A percentile compares a stretch with the other conserved stretches of the same genome.
These are phyloP conservation scores for Ahaetulla prasina DNA, from an alignment of 2,113 vertebrate species.

Conservation along the genomic window DNA sequence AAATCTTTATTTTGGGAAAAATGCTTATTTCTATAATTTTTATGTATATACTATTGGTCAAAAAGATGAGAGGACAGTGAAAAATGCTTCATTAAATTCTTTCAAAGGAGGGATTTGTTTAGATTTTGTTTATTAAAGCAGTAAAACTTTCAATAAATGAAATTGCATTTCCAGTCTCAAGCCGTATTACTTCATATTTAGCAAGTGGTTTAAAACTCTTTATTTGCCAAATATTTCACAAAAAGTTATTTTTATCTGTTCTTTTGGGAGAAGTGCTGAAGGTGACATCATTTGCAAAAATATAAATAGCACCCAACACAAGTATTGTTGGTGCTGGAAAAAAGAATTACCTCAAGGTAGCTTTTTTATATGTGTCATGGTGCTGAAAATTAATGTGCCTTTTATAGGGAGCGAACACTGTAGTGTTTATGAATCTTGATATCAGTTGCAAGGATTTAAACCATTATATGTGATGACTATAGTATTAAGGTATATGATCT, in stretches of 20 bases:
- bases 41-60: not conserved
- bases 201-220: slow-evolving; percentile 27
- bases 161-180: not conserved
- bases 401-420: slow-evolving; percentile 7
- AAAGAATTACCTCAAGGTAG: slow-evolving; percentile 11
- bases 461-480: slow-evolving; percentile 1
- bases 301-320: slow-evolving; percentile 27
- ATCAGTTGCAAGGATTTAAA: slow-evolving; percentile 19
- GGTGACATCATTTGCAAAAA: slow-evolving; percentile 38
- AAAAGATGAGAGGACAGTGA: not conserved
- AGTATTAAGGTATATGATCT: not conserved
- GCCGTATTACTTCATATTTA: slow-evolving; percentile 9
- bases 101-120: not conserved
- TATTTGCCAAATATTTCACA: not conserved
- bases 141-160: not conserved
- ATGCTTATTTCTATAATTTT: not conserved
- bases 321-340: slow-evolving; percentile 42
- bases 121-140: not conserved
- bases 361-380: not conserved
- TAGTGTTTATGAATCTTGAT: not conserved
- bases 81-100: not conserved
- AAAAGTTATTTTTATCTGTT: slow-evolving; percentile 29
- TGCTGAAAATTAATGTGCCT: slow-evolving; percentile 27
- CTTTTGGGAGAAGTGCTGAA: slow-evolving; percentile 39
- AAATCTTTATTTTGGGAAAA: not conserved